Percentiles rank a stretch among this genome's conserved stretches.
These are phyloP conservation scores for Anarsia innoxiella DNA, from an alignment of 2,888 invertebrate species.

Conservation along the genomic window DNA sequence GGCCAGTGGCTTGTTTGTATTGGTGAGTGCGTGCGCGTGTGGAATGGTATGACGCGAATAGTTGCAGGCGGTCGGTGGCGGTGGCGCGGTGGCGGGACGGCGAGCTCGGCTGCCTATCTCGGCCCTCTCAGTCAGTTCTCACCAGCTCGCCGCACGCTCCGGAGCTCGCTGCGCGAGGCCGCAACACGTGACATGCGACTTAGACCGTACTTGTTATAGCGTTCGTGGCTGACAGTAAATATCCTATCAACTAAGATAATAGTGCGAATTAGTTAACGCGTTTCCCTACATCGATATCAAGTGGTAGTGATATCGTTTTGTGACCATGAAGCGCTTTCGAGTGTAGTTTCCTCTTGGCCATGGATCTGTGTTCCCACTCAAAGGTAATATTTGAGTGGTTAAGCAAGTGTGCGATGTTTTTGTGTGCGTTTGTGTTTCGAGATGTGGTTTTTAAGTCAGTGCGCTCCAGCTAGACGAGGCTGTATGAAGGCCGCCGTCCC, in stretches of 20 bases:
- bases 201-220: slow-evolving; percentile 34
- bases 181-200: slow-evolving; percentile 31
- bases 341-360: slow-evolving; percentile 61
- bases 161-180: slow-evolving; percentile 62
- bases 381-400: slow-evolving; percentile 58
- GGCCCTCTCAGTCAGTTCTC: slow-evolving; percentile 39
- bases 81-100: slow-evolving; percentile 26
- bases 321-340: slow-evolving; percentile 46
- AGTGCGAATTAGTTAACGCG: slow-evolving; percentile 57
- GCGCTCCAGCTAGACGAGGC: slow-evolving; percentile 58
- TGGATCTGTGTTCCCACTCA: slow-evolving; percentile 58
- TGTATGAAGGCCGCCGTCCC: slow-evolving; percentile 71
- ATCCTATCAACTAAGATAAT: slow-evolving; percentile 61
- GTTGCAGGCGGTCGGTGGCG: slow-evolving; percentile 47
- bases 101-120: slow-evolving; percentile 14
- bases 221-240: slow-evolving; percentile 45
- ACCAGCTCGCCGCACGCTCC: slow-evolving; percentile 49
- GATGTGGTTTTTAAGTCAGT: slow-evolving; percentile 44
- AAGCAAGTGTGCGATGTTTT: slow-evolving; percentile 38
- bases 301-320: slow-evolving; percentile 42
- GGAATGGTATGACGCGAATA: slow-evolving; percentile 67
- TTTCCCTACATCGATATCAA: slow-evolving; percentile 30
- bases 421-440: slow-evolving; percentile 44
- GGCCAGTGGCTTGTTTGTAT: slow-evolving; percentile 56
- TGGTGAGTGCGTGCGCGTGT: slow-evolving; percentile 64